Conservation (phyloP, 2,888 invertebrate genomes). For the Nebria brevicollis region DNA sequence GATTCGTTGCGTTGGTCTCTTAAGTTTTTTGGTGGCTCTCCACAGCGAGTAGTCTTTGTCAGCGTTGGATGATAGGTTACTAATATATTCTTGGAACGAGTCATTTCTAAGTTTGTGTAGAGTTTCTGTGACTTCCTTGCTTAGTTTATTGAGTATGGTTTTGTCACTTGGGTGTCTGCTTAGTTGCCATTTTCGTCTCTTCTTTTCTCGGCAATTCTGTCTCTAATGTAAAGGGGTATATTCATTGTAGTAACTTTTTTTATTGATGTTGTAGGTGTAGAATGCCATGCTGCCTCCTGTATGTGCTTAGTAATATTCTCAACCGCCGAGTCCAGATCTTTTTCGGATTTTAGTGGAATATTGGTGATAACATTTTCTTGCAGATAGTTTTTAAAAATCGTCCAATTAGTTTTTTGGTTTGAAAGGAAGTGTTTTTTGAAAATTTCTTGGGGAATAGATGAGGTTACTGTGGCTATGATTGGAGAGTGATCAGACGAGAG, state of each 20-base stretch:
- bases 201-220: too few relatives aligned
- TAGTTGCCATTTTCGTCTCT: too few relatives aligned
- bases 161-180: too few relatives aligned
- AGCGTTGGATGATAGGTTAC: too few relatives aligned
- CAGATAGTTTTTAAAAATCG: background rate
- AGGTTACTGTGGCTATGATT: too few relatives aligned
- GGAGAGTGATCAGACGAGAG: conserved; percentile 13
- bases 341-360: background rate
- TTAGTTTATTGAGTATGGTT: too few relatives aligned
- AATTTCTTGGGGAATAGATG: background rate
- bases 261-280: conserved; percentile 17
- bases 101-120: too few relatives aligned
- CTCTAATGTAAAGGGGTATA: conserved; percentile 11
- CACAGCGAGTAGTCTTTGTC: conserved; percentile 49
- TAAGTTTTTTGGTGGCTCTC: conserved; percentile 47
- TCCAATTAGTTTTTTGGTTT: background rate
- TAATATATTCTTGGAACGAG: too few relatives aligned
- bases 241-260: conserved; percentile 17
- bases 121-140: too few relatives aligned
- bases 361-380: too few relatives aligned
- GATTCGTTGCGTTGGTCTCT: conserved; percentile 27
- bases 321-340: conserved; percentile 14
- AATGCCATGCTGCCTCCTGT: conserved; percentile 17
- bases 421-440: background rate
- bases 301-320: conserved; percentile 5